phyloP scores from a whole-genome alignment of 2,888 invertebrate genomes.

The Thereva nobilitata region DNA sequence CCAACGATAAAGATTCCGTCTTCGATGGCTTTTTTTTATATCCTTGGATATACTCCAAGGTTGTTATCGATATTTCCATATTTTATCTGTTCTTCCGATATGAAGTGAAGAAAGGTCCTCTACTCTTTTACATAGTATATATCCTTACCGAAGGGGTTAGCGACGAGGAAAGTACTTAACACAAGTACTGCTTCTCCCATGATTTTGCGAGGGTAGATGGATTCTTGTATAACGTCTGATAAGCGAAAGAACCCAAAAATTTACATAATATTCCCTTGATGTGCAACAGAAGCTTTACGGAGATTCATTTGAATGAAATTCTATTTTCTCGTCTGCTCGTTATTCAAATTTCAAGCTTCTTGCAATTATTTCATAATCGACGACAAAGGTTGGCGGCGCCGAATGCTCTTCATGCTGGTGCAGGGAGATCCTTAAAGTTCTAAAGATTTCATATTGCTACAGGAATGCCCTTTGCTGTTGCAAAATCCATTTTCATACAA shows the following conservation, averaged over 20 bases:
- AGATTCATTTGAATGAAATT: slow-evolving; percentile 25
- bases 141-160: too few relatives aligned
- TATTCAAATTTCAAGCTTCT: slow-evolving; percentile 28
- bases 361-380: slow-evolving; percentile 33
- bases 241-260: slow-evolving; percentile 22
- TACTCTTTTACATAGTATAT: slow-evolving; percentile 13
- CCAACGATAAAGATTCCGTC: slow-evolving; percentile 16
- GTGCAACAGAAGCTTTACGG: slow-evolving; percentile 27
- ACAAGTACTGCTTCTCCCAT: too few relatives aligned
- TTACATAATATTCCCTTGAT: slow-evolving; percentile 31
- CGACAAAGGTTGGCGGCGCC: slow-evolving; percentile 18
- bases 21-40: slow-evolving; percentile 3
- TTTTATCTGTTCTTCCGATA: slow-evolving; percentile 21
- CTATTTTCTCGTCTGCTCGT: slow-evolving; percentile 21
- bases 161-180: too few relatives aligned
- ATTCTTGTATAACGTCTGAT: slow-evolving; percentile 7
- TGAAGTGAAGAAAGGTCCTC: slow-evolving; percentile 16
- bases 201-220: too few relatives aligned
- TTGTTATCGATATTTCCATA: slow-evolving; percentile 31
- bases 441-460: too few relatives aligned
- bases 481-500: slow-evolving; percentile 24
- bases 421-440: too few relatives aligned
- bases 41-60: slow-evolving; percentile 7
- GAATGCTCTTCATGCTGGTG: slow-evolving; percentile 25
- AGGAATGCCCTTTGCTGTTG: too few relatives aligned